These are phyloP conservation scores for Bombus ignitus DNA, from an alignment of 1,140 invertebrate species.

Conservation along the genomic window DNA sequence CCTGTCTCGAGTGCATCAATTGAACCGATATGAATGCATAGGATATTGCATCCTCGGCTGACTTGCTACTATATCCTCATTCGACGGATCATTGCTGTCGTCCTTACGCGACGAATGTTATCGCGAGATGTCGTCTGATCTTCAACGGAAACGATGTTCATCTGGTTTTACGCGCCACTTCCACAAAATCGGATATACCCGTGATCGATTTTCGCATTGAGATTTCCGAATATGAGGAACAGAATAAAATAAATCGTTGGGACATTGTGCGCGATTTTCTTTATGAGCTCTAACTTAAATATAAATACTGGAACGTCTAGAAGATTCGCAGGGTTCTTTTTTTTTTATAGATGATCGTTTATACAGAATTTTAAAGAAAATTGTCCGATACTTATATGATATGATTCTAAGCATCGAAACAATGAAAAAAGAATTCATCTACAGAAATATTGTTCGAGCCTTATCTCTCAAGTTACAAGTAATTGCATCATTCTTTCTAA, in stretches of 20 bases:
- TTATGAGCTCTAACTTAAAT: neutral
- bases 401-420: no score
- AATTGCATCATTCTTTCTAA: neutral
- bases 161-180: neutral
- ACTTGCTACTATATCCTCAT: constrained; percentile 22
- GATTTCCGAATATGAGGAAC: no score
- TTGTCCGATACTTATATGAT: neutral
- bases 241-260: neutral
- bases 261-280: neutral
- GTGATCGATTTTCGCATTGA: neutral
- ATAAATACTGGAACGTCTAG: neutral
- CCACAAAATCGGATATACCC: neutral
- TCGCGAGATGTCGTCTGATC: neutral
- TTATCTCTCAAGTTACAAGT: neutral
- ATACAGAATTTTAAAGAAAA: neutral
- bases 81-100: neutral
- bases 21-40: constrained; percentile 31
- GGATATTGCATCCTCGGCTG: constrained; percentile 36
- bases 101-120: neutral
- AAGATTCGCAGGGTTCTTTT: no score
- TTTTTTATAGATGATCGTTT: neutral
- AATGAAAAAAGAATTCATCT: neutral
- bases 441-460: neutral
- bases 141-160: neutral
- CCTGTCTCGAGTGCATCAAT: constrained; percentile 27